These are phyloP conservation scores for Muraenolepis orangiensis DNA, from an alignment of 2,797 vertebrate genomes.

Conservation along the genomic window DNA sequence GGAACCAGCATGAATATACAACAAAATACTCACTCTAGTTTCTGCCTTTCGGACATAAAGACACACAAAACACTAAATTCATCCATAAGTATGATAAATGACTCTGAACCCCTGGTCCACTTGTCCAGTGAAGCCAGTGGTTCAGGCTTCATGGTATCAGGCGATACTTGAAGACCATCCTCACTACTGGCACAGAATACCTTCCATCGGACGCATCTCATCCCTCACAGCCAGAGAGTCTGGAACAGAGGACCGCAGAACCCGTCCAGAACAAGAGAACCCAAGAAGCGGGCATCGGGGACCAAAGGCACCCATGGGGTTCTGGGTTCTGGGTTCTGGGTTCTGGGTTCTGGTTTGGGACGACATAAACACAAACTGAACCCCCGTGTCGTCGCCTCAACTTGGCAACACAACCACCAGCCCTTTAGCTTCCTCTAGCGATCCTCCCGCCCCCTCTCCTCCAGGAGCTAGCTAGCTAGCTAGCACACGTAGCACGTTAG, in stretches of 20 bases:
- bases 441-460: not conserved
- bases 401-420: no score
- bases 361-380: constrained; percentile 43
- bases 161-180: not conserved
- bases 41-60: not conserved
- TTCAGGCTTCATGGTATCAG: no score
- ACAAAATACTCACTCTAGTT: not conserved
- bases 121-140: no score
- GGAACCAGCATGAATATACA: not conserved
- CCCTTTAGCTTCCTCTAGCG: constrained; percentile 49
- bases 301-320: constrained; percentile 14
- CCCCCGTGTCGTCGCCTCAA: constrained; percentile 56
- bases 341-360: no score
- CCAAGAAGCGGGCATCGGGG: constrained; percentile 35
- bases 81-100: not conserved
- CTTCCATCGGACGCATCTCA: not conserved
- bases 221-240: constrained; percentile 20
- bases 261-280: constrained; percentile 55
- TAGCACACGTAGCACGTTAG: not conserved
- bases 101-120: not conserved
- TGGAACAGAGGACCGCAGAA: not conserved
- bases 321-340: no score
- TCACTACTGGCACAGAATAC: not conserved
- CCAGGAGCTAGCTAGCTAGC: constrained; percentile 45
- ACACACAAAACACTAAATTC: not conserved